Base-by-base conservation (phyloP, 2,797 vertebrate genomes). In the Numenius phaeopus region DNA sequence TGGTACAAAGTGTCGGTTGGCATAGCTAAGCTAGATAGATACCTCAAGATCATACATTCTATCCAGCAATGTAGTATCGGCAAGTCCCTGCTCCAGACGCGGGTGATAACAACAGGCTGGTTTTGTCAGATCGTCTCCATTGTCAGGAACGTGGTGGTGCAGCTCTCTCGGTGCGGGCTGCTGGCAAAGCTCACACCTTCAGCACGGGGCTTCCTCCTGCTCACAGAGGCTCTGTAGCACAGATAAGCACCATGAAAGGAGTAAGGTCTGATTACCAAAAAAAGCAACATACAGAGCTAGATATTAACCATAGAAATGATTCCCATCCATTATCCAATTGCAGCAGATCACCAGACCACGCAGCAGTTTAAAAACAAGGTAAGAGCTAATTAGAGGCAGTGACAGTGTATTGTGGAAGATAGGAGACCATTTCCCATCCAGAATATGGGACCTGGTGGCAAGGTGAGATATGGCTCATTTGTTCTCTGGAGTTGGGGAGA, bases 81-180 rank as follows among this genome's bases (percentile, higher is more conserved):
- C 71, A 89, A 54, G n/a, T 16, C 27, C 49, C 46, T 72, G 46
- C 49, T 83, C 40, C 76, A 90, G 66, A 59, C 12, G 7, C 6
- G 13, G 14, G 23, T 73, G 44, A 10, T 46, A 64, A 23, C 9
- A 82, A 16, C 29, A 40, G 50, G 7, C 16, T 72, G 52, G 10
- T 59, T 87, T 78, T 90, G 50, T 34, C 79, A 69, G 58, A 37
- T n/a, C 1, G 0, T 39, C 91, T 15, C 15, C 32, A 9, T 3
- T 58, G 34, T 23, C 13, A 39, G 49, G 61, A 70, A 34, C 0
- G 0, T 9, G 61, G 40, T 44, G 26, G 34, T 47, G n/a, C 16
- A 49, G 54, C 20, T 75, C 1, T 15, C 44, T 46, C 44, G 18
- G 44, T 21, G 46, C 46, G 32, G 29, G 44, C 34, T 90, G 58